These are phyloP conservation scores for Todiramphus saurophagus DNA, from an alignment of 2,113 vertebrate genomes.

Conservation along the genomic window DNA sequence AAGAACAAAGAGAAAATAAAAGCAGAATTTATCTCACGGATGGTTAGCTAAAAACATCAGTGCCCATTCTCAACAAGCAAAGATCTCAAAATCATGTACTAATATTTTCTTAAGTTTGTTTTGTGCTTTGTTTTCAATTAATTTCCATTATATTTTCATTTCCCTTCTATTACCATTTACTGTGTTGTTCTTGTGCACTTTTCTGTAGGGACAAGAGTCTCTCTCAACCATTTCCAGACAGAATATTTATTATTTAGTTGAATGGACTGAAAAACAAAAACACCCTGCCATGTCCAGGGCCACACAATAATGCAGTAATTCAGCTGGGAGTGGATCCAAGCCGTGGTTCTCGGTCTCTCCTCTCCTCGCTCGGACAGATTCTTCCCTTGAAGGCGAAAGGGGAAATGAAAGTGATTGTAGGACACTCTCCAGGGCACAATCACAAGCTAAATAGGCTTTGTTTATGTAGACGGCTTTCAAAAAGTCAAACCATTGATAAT, in stretches of 20 bases:
- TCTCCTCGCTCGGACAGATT: not conserved
- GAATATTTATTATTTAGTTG: not conserved
- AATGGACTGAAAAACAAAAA: not conserved
- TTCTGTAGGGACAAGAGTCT: not conserved
- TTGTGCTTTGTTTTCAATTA: not conserved
- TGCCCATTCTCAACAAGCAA: not conserved
- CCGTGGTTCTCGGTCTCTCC: fast-evolving
- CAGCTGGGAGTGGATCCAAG: not conserved
- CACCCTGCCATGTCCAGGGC: not conserved
- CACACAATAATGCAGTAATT: not conserved
- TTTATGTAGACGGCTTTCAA: conserved; percentile 3
- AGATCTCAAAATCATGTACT: not conserved
- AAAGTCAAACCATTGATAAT: conserved; percentile 19
- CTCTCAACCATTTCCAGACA: not conserved
- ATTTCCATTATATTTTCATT: not conserved
- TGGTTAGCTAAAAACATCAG: not conserved
- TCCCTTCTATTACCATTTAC: not conserved
- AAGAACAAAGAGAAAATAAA: not conserved
- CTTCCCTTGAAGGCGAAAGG: not conserved
- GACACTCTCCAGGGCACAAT: conserved; percentile 17
- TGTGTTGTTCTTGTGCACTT: not conserved
- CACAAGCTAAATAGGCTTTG: conserved; percentile 17
- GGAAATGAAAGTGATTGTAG: conserved; percentile 19
- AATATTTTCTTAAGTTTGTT: not conserved
- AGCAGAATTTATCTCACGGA: not conserved